Evolutionary conservation across 2,113 vertebrate species (phyloP).

Genomic region (Saccopteryx leptura): DNA sequence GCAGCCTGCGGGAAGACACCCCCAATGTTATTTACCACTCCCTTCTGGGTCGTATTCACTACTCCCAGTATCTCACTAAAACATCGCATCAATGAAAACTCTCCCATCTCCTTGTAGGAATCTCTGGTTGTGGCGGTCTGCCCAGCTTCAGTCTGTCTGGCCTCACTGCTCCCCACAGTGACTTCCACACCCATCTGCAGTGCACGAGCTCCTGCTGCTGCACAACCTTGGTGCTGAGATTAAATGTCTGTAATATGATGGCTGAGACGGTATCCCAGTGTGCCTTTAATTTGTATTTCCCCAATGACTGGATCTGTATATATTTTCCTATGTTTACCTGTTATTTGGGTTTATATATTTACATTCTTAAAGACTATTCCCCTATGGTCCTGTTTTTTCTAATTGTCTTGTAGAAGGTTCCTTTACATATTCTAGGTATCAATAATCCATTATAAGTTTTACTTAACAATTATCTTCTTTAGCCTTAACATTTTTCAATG

Average conservation of each 20-base stretch:
- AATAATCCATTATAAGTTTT: neutral
- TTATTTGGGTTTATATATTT: neutral
- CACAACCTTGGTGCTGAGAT: neutral
- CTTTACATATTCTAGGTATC: constrained; percentile 25
- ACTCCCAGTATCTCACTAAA: constrained; percentile 41
- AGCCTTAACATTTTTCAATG: neutral
- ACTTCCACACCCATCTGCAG: neutral
- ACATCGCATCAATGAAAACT: neutral
- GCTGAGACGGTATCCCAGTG: neutral
- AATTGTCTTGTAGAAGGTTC: neutral
- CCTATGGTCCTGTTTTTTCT: neutral
- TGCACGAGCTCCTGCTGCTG: neutral
- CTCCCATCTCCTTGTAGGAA: neutral
- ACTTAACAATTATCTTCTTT: neutral
- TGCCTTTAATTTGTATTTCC: constrained; percentile 4
- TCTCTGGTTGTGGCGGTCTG: neutral
- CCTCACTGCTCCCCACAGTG: neutral
- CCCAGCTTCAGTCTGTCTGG: neutral
- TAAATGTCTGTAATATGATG: neutral
- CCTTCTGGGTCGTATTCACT: neutral
- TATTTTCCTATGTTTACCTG: neutral
- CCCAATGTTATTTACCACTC: constrained; percentile 31
- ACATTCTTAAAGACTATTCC: neutral
- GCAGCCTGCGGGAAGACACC: neutral
- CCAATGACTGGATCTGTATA: neutral